These are phyloP conservation scores for Sardinella longiceps DNA, from an alignment of 2,797 vertebrate genomes.

Conservation along the genomic window DNA sequence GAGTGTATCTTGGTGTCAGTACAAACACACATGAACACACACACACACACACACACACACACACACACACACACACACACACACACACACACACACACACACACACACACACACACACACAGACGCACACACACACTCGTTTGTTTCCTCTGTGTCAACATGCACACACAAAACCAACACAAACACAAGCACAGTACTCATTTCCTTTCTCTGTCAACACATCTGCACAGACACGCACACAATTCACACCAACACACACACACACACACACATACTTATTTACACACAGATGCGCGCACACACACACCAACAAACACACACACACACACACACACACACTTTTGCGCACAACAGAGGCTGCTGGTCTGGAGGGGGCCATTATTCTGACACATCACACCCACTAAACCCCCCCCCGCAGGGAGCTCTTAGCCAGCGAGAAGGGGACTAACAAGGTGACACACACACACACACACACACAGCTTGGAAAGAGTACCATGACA, in stretches of 20 bases:
- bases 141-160: not conserved
- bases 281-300: not conserved
- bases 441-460: conserved; percentile 43
- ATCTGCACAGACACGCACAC: conserved; percentile 16
- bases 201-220: not conserved
- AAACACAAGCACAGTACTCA: not conserved
- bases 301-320: conserved; percentile 44
- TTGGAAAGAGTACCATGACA: not conserved
- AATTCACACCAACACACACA: conserved; percentile 30
- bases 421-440: conserved; percentile 48
- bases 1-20: not conserved
- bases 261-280: not conserved
- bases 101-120: not conserved
- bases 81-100: not conserved
- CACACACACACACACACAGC: conserved; percentile 16
- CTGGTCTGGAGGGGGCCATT: conserved; percentile 52
- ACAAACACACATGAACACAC: not conserved
- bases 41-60: not conserved
- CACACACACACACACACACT: conserved; percentile 47
- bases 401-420: conserved; percentile 54
- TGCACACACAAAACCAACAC: not conserved
- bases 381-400: conserved; percentile 53
- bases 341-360: conserved; percentile 29
- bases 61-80: not conserved
- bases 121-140: not conserved